Conservation (phyloP, 2,113 vertebrate species). For the Cichladusa arquata region DNA sequence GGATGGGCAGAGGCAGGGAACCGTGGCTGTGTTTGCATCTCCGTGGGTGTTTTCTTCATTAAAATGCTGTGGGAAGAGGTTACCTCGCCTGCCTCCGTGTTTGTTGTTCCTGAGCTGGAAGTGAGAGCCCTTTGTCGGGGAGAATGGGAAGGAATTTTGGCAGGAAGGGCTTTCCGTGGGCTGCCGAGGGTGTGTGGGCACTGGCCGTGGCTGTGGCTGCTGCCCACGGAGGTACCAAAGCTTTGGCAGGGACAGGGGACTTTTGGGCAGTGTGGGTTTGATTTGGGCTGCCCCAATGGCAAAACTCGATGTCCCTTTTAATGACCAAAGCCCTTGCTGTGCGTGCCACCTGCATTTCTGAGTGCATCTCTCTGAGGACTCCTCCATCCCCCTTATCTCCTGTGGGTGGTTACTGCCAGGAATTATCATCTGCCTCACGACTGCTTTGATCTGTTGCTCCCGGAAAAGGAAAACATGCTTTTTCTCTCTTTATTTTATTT, state of each 20-base stretch:
- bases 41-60: slow-evolving; percentile 27
- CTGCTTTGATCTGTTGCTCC: not conserved
- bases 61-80: slow-evolving; percentile 34
- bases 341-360: not conserved
- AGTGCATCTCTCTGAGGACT: not conserved
- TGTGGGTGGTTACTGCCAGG: not conserved
- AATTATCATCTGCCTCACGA: not conserved
- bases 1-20: not conserved
- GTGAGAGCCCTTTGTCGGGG: not conserved
- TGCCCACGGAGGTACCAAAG: not conserved
- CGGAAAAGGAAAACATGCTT: not conserved
- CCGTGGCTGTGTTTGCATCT: not conserved
- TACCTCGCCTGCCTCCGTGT: not conserved
- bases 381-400: not conserved
- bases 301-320: rapidly evolving
- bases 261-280: rapidly evolving
- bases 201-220: rapidly evolving
- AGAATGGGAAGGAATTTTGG: not conserved
- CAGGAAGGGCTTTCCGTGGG: not conserved
- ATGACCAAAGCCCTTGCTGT: rapidly evolving
- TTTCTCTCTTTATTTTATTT: not conserved
- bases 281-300: rapidly evolving
- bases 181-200: not conserved
- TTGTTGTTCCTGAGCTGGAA: not conserved
- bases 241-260: not conserved